phyloP scores from a whole-genome alignment of 2,113 vertebrate species.

The Crotalus helleri region DNA sequence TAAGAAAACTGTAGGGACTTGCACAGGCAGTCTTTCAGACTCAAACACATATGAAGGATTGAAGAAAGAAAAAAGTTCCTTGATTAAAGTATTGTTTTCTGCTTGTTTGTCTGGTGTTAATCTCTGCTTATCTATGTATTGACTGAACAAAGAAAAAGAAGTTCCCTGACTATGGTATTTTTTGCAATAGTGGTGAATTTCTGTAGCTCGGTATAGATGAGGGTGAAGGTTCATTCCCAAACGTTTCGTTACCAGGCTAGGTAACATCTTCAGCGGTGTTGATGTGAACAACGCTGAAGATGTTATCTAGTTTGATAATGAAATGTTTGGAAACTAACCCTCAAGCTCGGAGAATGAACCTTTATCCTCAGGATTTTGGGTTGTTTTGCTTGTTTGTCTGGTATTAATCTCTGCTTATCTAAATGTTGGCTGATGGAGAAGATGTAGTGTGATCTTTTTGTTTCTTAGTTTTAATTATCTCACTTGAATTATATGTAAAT shows the following conservation, averaged over 20 bases:
- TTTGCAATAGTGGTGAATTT: not conserved
- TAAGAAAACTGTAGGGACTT: not conserved
- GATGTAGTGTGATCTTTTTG: not conserved
- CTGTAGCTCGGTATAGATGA: no score
- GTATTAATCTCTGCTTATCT: not conserved
- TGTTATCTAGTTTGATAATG: no score
- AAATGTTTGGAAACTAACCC: no score
- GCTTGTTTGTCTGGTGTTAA: not conserved
- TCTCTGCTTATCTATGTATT: not conserved
- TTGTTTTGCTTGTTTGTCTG: not conserved
- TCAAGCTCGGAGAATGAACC: no score
- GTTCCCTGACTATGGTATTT: not conserved
- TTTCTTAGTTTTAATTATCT: not conserved
- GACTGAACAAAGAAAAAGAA: not conserved
- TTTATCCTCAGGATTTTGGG: no score
- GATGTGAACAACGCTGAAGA: no score
- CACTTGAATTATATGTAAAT: not conserved
- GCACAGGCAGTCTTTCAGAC: not conserved
- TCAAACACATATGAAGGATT: not conserved
- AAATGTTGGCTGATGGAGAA: not conserved
- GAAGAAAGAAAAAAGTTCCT: not conserved
- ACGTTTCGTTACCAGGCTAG: no score
- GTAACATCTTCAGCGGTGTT: no score
- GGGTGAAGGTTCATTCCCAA: no score
- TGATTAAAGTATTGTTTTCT: not conserved